A percentile compares a stretch with the other conserved stretches of the same genome.
These are phyloP conservation scores for Oenanthe melanoleuca DNA, from an alignment of 2,113 vertebrate species.

Conservation along the genomic window DNA sequence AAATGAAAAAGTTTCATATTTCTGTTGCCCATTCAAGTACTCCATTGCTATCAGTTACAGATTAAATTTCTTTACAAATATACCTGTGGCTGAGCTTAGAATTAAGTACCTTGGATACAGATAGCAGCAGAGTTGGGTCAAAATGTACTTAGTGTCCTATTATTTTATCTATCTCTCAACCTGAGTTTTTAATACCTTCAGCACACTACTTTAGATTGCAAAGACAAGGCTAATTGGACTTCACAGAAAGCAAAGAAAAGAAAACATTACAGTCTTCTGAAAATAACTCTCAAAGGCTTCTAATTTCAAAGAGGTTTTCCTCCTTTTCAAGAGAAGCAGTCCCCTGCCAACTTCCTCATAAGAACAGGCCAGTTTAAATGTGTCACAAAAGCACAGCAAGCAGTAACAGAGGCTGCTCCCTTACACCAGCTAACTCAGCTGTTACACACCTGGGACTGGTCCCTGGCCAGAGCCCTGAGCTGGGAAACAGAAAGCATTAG, in stretches of 20 bases:
- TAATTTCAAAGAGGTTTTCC: not conserved
- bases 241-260: not conserved
- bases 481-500: not conserved
- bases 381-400: not conserved
- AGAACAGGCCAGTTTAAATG: not conserved
- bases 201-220: not conserved
- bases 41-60: not conserved
- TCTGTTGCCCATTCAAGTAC: not conserved
- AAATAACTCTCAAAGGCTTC: not conserved
- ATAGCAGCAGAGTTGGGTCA: not conserved
- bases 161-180: not conserved
- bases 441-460: too few relatives aligned
- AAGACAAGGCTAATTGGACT: not conserved
- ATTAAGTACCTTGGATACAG: not conserved
- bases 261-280: not conserved
- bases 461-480: not conserved
- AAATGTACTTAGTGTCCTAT: not conserved
- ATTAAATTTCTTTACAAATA: not conserved
- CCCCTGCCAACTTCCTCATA: not conserved
- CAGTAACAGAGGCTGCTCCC: not conserved
- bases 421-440: not conserved
- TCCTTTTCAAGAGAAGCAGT: not conserved
- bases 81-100: not conserved
- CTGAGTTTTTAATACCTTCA: not conserved
- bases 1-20: not conserved